phyloP scores from a whole-genome alignment of 2,888 invertebrate species.

The Blomia tropicalis region DNA sequence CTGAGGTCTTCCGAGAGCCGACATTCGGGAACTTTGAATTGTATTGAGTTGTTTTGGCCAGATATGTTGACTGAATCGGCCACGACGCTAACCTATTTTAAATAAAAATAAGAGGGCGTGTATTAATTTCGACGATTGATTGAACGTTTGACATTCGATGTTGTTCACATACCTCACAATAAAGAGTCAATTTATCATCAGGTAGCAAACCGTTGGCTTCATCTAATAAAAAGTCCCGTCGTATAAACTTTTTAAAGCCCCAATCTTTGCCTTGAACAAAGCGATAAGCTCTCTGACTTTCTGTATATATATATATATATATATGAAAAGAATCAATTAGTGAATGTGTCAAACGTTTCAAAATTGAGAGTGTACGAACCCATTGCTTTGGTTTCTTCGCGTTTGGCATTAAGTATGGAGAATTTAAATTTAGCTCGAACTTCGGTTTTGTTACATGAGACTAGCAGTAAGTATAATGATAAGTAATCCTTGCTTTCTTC shows the following conservation, averaged over 20 bases:
- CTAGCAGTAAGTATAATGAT: slow-evolving; percentile 92
- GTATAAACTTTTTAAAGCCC: slow-evolving; percentile 99
- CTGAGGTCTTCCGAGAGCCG: slow-evolving; percentile 75
- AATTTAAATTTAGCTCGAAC: slow-evolving; percentile 99
- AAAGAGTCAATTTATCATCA: slow-evolving; percentile 97
- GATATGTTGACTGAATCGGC: slow-evolving; percentile 98
- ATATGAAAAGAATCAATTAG: not conserved
- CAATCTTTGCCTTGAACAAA: slow-evolving; percentile 99
- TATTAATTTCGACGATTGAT: too few species aligned
- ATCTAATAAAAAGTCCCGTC: slow-evolving; percentile 93
- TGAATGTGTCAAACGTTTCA: not conserved
- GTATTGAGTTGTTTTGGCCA: slow-evolving; percentile 92
- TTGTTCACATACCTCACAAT: slow-evolving; percentile 61
- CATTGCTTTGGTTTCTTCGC: slow-evolving; percentile 99
- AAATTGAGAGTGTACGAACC: slow-evolving; percentile 45
- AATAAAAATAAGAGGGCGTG: not conserved
- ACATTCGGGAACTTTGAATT: slow-evolving; percentile 79
- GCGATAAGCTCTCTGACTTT: slow-evolving; percentile 80
- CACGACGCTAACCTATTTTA: slow-evolving; percentile 65
- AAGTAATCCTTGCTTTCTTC: slow-evolving; percentile 99
- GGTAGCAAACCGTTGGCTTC: slow-evolving; percentile 96
- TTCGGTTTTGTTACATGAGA: slow-evolving; percentile 99
- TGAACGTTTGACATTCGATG: too few species aligned
- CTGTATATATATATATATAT: slow-evolving; percentile 36
- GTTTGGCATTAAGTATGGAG: slow-evolving; percentile 97